phyloP scores from a whole-genome alignment of 2,113 vertebrate genomes.

The Entelurus aequoreus region DNA sequence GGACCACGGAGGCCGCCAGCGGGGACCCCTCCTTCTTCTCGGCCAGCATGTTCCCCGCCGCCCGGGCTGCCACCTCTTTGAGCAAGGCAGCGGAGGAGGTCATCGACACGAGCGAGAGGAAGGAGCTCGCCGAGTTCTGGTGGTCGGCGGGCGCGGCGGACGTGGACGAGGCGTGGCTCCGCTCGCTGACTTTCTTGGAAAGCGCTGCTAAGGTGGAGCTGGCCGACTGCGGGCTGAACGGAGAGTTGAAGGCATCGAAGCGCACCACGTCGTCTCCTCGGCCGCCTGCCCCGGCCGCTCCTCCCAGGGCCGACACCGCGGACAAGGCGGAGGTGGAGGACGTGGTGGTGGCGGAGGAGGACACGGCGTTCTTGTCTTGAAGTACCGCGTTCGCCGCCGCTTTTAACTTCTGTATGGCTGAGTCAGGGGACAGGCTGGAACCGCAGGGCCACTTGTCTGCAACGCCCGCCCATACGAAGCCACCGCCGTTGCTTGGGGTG shows the following conservation, averaged over 20 bases:
- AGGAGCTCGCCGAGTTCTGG: slow-evolving; percentile 83
- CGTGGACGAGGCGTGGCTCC: slow-evolving; percentile 79
- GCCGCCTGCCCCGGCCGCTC: slow-evolving; percentile 46
- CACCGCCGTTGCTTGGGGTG: slow-evolving; percentile 78
- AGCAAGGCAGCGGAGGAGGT: slow-evolving; percentile 96
- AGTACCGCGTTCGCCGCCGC: slow-evolving; percentile 94
- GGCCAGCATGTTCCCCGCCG: slow-evolving; percentile 88
- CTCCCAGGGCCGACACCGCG: slow-evolving; percentile 56
- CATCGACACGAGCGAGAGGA: slow-evolving; percentile 95
- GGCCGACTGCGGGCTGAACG: slow-evolving; percentile 96
- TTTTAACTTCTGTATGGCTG: slow-evolving; percentile 96
- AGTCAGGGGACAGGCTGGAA: slow-evolving; percentile 91
- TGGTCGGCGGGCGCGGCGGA: slow-evolving; percentile 69
- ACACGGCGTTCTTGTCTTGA: slow-evolving; percentile 87
- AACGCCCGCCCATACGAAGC: slow-evolving; percentile 87
- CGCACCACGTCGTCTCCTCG: slow-evolving; percentile 84
- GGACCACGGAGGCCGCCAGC: slow-evolving; percentile 60
- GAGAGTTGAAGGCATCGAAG: slow-evolving; percentile 92
- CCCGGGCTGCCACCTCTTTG: slow-evolving; percentile 96
- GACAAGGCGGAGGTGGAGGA: slow-evolving; percentile 68
- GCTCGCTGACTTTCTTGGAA: slow-evolving; percentile 98
- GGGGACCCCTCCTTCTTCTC: slow-evolving; percentile 83
- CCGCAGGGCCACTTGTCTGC: slow-evolving; percentile 90
- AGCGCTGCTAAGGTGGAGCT: slow-evolving; percentile 95
- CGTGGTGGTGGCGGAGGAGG: slow-evolving; percentile 63